Conservation (phyloP, 1,140 invertebrate species). For the Parasteatoda tepidariorum region DNA sequence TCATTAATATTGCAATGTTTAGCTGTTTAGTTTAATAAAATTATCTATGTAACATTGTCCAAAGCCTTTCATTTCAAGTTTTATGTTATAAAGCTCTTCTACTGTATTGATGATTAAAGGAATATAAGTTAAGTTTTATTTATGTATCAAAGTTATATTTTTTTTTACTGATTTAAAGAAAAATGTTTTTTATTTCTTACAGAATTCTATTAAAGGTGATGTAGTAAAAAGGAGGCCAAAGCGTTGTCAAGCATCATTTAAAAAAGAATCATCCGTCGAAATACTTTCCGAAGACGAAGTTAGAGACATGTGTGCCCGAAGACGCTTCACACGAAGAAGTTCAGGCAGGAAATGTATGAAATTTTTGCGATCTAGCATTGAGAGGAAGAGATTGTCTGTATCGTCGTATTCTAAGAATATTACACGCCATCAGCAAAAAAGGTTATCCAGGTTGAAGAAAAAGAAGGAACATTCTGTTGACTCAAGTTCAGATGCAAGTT, state of each 20-base stretch:
- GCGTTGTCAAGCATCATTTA: not conserved
- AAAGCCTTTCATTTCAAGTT: too few relatives aligned
- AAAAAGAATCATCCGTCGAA: not conserved
- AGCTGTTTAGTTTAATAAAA: too few relatives aligned
- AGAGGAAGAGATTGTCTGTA: not conserved
- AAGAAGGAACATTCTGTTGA: not conserved
- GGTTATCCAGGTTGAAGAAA: not conserved
- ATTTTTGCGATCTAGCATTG: not conserved
- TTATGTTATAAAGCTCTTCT: too few relatives aligned
- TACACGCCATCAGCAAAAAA: not conserved
- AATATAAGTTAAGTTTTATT: too few relatives aligned
- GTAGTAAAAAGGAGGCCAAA: not conserved
- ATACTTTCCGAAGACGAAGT: not conserved
- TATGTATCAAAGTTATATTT: too few relatives aligned
- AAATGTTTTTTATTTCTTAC: too few relatives aligned
- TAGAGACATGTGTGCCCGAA: not conserved
- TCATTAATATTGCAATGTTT: too few relatives aligned
- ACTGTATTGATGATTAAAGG: too few relatives aligned
- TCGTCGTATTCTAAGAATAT: constrained; percentile 8
- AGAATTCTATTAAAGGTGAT: too few relatives aligned
- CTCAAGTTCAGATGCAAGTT: not conserved
- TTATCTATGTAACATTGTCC: too few relatives aligned
- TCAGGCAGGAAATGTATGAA: not conserved
- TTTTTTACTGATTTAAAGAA: too few relatives aligned
- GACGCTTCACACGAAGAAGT: not conserved